Evolutionary conservation across 2,888 invertebrate species (phyloP).

Genomic region (Luperina testacea): DNA sequence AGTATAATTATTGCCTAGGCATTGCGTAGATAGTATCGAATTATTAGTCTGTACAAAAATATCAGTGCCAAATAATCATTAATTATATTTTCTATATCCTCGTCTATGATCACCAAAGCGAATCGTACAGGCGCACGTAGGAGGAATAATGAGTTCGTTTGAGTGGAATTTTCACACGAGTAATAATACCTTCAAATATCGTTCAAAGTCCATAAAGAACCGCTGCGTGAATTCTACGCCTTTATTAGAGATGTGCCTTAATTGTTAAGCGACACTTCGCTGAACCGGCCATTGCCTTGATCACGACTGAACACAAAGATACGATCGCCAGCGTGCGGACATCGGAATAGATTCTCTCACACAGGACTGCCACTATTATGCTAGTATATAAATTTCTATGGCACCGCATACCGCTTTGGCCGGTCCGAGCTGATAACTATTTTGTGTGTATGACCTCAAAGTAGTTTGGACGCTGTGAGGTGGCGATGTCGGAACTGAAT

Average conservation of each 20-base stretch:
- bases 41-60: conserved; percentile 11
- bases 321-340: conserved; percentile 36
- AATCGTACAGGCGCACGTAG: neutral
- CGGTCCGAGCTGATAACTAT: conserved; percentile 66
- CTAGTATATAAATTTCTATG: conserved; percentile 66
- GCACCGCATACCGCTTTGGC: conserved; percentile 55
- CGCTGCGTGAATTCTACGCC: neutral
- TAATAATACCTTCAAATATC: conserved; percentile 13
- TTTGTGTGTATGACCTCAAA: conserved; percentile 62
- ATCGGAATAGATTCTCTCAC: conserved; percentile 57
- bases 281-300: conserved; percentile 41
- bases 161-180: conserved; percentile 20
- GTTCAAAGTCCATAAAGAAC: conserved; percentile 6
- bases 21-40: neutral
- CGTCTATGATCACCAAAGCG: conserved; percentile 15
- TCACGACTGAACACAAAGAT: conserved; percentile 58
- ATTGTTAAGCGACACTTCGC: conserved; percentile 40
- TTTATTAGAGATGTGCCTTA: conserved; percentile 45
- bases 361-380: conserved; percentile 49
- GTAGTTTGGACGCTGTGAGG: conserved; percentile 54
- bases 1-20: conserved; percentile 5
- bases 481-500: conserved; percentile 47
- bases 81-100: conserved; percentile 18
- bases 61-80: conserved; percentile 20
- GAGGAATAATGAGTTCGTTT: conserved; percentile 14